These are phyloP conservation scores for Trichogramma dendrolimi DNA, from an alignment of 2,888 invertebrate species.

Conservation along the genomic window DNA sequence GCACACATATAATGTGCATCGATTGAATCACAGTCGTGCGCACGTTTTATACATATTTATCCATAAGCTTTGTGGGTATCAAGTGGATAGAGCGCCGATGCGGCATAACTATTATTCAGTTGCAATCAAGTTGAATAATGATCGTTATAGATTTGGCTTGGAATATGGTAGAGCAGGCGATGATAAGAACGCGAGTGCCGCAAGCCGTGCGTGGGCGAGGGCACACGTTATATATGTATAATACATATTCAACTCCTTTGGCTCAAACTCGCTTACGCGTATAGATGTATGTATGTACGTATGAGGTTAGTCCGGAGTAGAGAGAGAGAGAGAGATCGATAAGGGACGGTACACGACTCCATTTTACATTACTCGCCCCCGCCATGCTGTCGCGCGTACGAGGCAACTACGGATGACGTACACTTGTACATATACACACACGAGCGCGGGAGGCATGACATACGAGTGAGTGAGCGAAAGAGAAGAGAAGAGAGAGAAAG, in stretches of 20 bases:
- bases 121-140: too few species aligned
- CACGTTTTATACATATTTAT: too few species aligned
- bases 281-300: neutral
- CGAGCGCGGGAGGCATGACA: too few species aligned
- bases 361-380: slow-evolving; percentile 15
- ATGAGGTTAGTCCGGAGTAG: neutral
- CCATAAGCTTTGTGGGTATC: too few species aligned
- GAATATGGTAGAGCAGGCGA: neutral
- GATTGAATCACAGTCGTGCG: too few species aligned
- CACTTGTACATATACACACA: too few species aligned
- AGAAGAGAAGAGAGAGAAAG: slow-evolving; percentile 3
- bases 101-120: too few species aligned
- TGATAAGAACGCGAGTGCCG: neutral
- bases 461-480: too few species aligned
- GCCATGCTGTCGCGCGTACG: neutral
- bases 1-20: too few species aligned
- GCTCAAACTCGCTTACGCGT: neutral
- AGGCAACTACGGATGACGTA: neutral
- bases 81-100: too few species aligned
- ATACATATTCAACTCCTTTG: too few species aligned
- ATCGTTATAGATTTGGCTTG: too few species aligned
- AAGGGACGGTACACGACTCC: slow-evolving; percentile 25
- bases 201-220: slow-evolving; percentile 11
- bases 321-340: slow-evolving; percentile 20
- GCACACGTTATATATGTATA: neutral